Base-by-base conservation (phyloP, 2,888 invertebrate genomes). In the Sesia apiformis region DNA sequence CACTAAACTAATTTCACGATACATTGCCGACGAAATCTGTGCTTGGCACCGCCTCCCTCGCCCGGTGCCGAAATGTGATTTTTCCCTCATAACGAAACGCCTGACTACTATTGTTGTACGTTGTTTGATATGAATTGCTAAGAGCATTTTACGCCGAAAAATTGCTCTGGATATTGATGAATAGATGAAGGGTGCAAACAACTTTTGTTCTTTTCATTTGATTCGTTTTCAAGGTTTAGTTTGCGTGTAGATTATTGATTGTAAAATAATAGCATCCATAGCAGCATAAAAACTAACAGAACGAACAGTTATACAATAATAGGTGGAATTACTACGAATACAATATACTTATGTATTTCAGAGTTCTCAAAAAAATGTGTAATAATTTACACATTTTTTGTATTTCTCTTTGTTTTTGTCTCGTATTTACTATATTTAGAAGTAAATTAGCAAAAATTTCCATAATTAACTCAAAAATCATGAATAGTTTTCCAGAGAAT, bases 1-100 rank as follows among this genome's bases (percentile, higher is more conserved):
- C 84, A 86, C 84, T 87, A 89, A 89, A 88, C 89, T 89, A 88
- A 89, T 89, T 89, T 89, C 86, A 89, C 88, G 89, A 87, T 88
- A 89, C 87, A 88, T 87, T 87, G 89, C 84, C 85, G 78, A 75
- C 84, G 78, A 87, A 89, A 89, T 88, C 89, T 88, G 89, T 81
- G 84, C 87, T 81, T 85, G 88, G 89, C 88, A 88, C 88, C 80
- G 78, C 78, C 54, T n/a, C n/a, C n/a, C 55, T 78, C 66, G 78
- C 76, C 78, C 73, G 77, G 72, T 74, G 70, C 62, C 77, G 65
- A 81, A 85, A 85, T 81, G 78, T 78, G 80, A 85, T 84, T 86
- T 85, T 80, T 81, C 81, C 75, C 79, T 83, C 78, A 76, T 72
- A 78, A 71, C 75, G 69, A 71, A 81, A 78, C 78, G 67, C 67